Base-by-base conservation (phyloP, 2,797 vertebrate genomes). In the Gila robusta region DNA sequence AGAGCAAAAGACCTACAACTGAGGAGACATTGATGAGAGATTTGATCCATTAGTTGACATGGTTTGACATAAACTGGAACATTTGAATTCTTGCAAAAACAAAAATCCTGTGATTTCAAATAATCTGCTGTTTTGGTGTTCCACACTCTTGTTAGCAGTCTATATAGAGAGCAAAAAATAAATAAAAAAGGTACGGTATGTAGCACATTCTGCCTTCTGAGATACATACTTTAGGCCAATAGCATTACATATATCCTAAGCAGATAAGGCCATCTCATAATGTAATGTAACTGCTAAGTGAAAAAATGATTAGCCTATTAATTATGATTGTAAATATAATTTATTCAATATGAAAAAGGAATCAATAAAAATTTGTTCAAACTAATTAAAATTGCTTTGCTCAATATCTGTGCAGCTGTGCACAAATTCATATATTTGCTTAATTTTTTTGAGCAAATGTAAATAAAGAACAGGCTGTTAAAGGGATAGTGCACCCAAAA, bases 1-100 rank as follows among this genome's bases (percentile, higher is more conserved):
- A 14, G 6, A n/a, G 26, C 41, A 49, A 79, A 32, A 72, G 44
- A 80, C 41, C 86, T 71, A 73, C 82, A 59, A 74, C 47, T n/a
- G 54, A 41, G 7, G n/a, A 66, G 71, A 17, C 56, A 26, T 37
- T 59, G 35, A n/a, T 10, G 79, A 52, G 32, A 79, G 37, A 54
- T 64, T 66, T 54, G 64, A 16, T 76, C 69, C 67, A 70, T 12
- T 62, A 79, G 67, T 69, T 28, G 2, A 35, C 6, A 41, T n/a
- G 14, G 54, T 73, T 73, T 44, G 11, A 37, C 64, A 70, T 10
- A 10, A 5, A 41, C 37, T 79, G 39, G n/a, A 44, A 82, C 14
- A 41, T 54, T 59, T 49, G 9, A 39, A 41, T 59, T 3, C 6
- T 16, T 56, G n/a, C 23, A 39, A 41, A 67, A 70, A 81, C 37